Percentiles rank a stretch among this genome's conserved stretches.
Evolutionary conservation across 1,140 invertebrate species (phyloP).

Genomic region (Drosophila quadrilineata): DNA sequence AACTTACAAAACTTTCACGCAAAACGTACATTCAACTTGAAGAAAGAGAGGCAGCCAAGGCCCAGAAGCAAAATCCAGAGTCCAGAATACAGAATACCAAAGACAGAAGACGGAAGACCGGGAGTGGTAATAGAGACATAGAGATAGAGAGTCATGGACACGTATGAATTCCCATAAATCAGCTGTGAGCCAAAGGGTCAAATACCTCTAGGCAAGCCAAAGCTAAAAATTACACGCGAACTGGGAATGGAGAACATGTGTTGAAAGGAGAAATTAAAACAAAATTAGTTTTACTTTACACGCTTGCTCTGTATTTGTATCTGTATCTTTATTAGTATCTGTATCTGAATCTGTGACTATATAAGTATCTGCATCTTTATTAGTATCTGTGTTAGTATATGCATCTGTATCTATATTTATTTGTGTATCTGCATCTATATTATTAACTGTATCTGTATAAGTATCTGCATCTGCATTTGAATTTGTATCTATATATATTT

Average conservation of each 20-base stretch:
- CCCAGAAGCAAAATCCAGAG: slow-evolving; percentile 26
- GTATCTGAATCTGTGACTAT: background rate
- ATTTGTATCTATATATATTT: too few species aligned
- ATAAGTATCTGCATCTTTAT: too few species aligned
- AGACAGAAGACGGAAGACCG: slow-evolving; percentile 20
- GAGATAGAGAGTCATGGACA: slow-evolving; percentile 49
- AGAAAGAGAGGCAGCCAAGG: background rate
- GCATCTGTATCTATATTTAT: slow-evolving; percentile 3
- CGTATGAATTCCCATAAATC: slow-evolving; percentile 80
- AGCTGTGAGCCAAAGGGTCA: slow-evolving; percentile 80
- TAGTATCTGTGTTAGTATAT: background rate
- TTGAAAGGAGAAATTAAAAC: slow-evolving; percentile 76
- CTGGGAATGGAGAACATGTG: slow-evolving; percentile 67
- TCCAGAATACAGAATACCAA: slow-evolving; percentile 33
- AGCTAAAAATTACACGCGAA: slow-evolving; percentile 76
- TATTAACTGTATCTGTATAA: too few species aligned
- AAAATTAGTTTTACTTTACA: slow-evolving; percentile 70
- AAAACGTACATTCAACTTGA: slow-evolving; percentile 71
- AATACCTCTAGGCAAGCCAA: slow-evolving; percentile 73
- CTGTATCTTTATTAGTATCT: slow-evolving; percentile 15
- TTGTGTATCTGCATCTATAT: too few species aligned
- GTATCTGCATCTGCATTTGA: too few species aligned
- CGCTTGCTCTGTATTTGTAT: slow-evolving; percentile 16
- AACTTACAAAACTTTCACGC: slow-evolving; percentile 72
- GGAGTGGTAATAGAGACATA: slow-evolving; percentile 37